Conservation (phyloP, 92 coral and sea anemone species). For the Phymanthus crucifer region DNA sequence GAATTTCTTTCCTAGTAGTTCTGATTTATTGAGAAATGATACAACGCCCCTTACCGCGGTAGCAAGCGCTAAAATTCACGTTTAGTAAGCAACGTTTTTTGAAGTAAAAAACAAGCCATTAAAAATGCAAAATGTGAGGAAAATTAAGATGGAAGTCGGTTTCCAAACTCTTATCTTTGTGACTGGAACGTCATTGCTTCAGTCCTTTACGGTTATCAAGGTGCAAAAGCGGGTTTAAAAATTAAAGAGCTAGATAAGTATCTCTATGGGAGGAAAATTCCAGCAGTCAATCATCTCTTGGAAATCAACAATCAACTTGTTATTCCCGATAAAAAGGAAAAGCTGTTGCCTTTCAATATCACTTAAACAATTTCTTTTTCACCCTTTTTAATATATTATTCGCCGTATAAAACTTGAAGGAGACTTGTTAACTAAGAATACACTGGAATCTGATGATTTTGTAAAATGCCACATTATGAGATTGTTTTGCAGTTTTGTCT, state of each 20-base stretch:
- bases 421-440: too few species aligned
- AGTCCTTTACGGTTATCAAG: conserved; percentile 6
- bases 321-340: conserved; percentile 7
- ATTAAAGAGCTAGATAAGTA: conserved; percentile 15
- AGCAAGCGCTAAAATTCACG: too few species aligned
- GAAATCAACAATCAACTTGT: background rate
- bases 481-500: background rate
- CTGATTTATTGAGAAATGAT: too few species aligned
- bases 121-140: background rate
- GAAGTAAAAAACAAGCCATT: background rate
- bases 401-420: too few species aligned
- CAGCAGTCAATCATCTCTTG: conserved; percentile 3
- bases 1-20: too few species aligned
- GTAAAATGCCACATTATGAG: background rate
- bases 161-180: background rate
- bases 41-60: too few species aligned
- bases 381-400: too few species aligned
- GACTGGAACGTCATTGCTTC: background rate
- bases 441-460: too few species aligned
- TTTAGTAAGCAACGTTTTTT: background rate
- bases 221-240: background rate
- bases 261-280: conserved; percentile 17
- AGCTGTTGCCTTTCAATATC: background rate
- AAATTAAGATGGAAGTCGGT: background rate
- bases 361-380: background rate